These are phyloP conservation scores for Hemicentrotus pulcherrimus DNA, from an alignment of 35 echinoderm and acorn worm species.

Conservation along the genomic window DNA sequence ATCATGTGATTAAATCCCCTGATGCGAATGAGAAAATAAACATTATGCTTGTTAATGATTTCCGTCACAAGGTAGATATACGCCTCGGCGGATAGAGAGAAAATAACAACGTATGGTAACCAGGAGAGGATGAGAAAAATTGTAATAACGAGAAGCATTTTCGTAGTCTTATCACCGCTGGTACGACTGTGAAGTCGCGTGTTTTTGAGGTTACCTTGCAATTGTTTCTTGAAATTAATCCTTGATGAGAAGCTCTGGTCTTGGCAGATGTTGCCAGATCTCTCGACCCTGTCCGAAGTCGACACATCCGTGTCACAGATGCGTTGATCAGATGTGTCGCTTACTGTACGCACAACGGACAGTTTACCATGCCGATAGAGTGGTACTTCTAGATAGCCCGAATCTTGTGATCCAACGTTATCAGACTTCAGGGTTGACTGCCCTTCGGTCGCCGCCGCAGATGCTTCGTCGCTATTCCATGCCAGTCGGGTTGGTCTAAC, in stretches of 20 bases:
- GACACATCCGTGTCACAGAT: neutral
- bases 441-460: neutral
- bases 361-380: too few species aligned
- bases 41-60: neutral
- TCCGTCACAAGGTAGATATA: neutral
- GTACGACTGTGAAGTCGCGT: neutral
- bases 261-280: neutral
- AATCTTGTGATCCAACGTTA: neutral
- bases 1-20: slow-evolving; percentile 27
- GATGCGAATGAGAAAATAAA: neutral
- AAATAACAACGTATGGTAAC: neutral
- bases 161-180: neutral
- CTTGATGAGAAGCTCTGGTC: neutral
- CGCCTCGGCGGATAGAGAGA: neutral
- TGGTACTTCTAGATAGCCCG: neutral
- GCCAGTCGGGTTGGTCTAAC: neutral
- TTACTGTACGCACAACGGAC: neutral
- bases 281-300: neutral
- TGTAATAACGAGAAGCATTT: neutral
- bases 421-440: neutral
- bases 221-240: neutral
- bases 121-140: slow-evolving; percentile 1
- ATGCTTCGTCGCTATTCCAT: neutral
- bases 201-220: neutral
- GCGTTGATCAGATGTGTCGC: neutral